phyloP scores from a whole-genome alignment of 2,888 invertebrate genomes.

The Agonopterix arenella region DNA sequence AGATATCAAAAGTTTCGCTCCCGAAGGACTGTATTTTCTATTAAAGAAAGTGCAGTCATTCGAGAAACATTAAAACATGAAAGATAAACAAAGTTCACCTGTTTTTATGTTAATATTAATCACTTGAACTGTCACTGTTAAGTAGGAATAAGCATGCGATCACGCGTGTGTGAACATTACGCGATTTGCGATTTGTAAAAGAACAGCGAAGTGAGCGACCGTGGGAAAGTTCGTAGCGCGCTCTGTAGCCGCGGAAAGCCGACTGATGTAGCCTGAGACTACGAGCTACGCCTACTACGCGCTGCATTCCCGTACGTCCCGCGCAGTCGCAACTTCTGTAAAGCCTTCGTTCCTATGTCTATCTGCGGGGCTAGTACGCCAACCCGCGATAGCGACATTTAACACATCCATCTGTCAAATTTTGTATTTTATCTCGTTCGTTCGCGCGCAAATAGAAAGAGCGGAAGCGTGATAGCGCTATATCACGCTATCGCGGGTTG shows the following conservation, averaged over 20 bases:
- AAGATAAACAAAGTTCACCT: slow-evolving; percentile 53
- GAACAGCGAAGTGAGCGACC: slow-evolving; percentile 10
- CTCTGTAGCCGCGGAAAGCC: slow-evolving; percentile 36
- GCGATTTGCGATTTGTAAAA: slow-evolving; percentile 29
- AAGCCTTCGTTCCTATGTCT: not conserved
- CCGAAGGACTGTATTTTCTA: slow-evolving; percentile 37
- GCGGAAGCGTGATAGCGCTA: no score
- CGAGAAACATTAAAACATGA: slow-evolving; percentile 28
- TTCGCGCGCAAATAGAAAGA: no score
- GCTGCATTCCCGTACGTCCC: slow-evolving; percentile 37
- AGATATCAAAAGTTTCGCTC: slow-evolving; percentile 40
- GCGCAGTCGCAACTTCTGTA: slow-evolving; percentile 57
- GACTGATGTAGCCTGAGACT: slow-evolving; percentile 38
- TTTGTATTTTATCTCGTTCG: no score
- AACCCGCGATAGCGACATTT: no score
- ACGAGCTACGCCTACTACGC: slow-evolving; percentile 21
- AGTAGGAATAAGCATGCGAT: slow-evolving; percentile 51
- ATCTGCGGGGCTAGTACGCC: no score
- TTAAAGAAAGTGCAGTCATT: slow-evolving; percentile 40
- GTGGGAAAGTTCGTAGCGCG: slow-evolving; percentile 20
- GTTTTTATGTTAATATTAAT: slow-evolving; percentile 55
- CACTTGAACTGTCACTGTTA: slow-evolving; percentile 60
- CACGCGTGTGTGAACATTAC: slow-evolving; percentile 55
- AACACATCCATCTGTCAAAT: no score
- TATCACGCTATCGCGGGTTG: no score